phyloP scores from a whole-genome alignment of 2,113 vertebrate genomes.

The Vulpes lagopus region DNA sequence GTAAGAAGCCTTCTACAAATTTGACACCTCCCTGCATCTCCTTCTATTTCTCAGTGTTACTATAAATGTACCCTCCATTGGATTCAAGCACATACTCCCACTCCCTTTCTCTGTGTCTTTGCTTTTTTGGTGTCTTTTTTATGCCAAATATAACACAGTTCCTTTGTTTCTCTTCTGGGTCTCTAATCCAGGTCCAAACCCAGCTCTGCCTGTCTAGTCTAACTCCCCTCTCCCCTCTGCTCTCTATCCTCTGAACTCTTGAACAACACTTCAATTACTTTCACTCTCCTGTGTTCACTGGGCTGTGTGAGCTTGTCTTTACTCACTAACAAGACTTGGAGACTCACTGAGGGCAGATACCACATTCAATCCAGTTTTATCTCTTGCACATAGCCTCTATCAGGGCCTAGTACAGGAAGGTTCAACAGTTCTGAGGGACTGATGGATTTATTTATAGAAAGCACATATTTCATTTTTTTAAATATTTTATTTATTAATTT shows the following conservation, averaged over 20 bases:
- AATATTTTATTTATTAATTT: neutral
- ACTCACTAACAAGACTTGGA: neutral
- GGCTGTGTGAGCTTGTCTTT: neutral
- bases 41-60: neutral
- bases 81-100: neutral
- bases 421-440: neutral
- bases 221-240: neutral
- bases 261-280: neutral
- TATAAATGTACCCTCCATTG: neutral
- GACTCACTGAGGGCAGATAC: neutral
- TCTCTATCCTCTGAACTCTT: neutral
- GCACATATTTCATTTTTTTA: neutral
- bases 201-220: neutral
- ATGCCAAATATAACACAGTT: neutral
- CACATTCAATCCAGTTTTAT: neutral
- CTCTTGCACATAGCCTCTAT: neutral
- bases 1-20: neutral
- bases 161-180: neutral
- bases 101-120: neutral
- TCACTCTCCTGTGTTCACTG: neutral
- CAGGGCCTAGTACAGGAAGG: neutral
- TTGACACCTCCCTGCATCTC: neutral
- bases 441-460: neutral
- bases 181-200: neutral
- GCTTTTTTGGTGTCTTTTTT: neutral